Percentiles rank a stretch among this genome's conserved stretches.
Evolutionary conservation across 2,113 vertebrate species (phyloP).

Genomic region (Chaetodon auriga): DNA sequence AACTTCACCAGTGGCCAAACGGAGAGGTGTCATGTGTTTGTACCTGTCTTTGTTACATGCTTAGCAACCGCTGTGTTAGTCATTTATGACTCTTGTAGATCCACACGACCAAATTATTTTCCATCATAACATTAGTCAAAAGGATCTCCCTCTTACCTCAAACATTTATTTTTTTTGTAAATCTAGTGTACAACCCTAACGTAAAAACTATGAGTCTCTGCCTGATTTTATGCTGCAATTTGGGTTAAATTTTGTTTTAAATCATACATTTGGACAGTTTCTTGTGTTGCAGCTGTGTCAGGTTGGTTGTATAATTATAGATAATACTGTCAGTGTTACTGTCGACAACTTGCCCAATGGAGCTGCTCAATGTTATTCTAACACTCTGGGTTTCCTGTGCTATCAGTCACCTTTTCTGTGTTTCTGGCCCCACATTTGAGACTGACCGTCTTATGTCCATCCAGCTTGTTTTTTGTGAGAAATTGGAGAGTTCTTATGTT

Average conservation of each 20-base stretch:
- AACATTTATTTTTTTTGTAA: slow-evolving; percentile 10
- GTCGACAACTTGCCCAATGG: not conserved
- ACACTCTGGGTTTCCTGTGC: not conserved
- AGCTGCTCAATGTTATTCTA: not conserved
- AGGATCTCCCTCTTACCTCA: not conserved
- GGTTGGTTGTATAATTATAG: not conserved
- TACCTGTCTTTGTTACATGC: slow-evolving; percentile 57
- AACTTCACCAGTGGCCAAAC: slow-evolving; percentile 59
- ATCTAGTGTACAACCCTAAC: not conserved
- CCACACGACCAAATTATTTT: slow-evolving; percentile 40
- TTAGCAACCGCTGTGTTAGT: slow-evolving; percentile 54
- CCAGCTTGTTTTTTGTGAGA: not conserved
- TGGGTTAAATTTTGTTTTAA: not conserved
- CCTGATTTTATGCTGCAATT: not conserved
- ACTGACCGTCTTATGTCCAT: not conserved
- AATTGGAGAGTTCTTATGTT: not conserved
- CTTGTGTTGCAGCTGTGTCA: not conserved
- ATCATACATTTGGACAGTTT: not conserved
- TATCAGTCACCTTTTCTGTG: not conserved
- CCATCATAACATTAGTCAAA: slow-evolving; percentile 17
- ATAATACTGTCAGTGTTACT: not conserved
- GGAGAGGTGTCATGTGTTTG: slow-evolving; percentile 60
- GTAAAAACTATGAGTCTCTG: not conserved
- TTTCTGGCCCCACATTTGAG: not conserved
- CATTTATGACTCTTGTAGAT: slow-evolving; percentile 52